Conservation (phyloP, 2,797 vertebrate species). For the Pseudotriccus pelzelni region DNA sequence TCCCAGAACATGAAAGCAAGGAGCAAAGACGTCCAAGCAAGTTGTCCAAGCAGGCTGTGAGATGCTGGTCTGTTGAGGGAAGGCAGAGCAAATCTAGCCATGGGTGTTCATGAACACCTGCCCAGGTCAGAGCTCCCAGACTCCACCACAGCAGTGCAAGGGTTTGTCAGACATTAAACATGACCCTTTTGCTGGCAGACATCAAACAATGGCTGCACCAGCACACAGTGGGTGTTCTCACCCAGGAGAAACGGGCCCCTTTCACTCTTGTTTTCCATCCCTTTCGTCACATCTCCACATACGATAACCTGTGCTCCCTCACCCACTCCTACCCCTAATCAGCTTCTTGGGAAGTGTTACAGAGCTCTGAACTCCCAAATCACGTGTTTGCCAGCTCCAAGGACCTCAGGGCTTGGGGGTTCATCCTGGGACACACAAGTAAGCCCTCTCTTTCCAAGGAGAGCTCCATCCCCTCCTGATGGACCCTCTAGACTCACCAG, state of each 20-base stretch:
- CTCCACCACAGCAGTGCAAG: background rate
- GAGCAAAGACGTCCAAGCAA: background rate
- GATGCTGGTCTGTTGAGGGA: background rate
- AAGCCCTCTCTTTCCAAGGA: background rate
- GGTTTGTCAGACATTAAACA: background rate
- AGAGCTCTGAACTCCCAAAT: background rate
- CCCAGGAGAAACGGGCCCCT: background rate
- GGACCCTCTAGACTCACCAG: background rate
- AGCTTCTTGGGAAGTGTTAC: background rate
- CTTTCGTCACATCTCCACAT: background rate
- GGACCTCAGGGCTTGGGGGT: background rate
- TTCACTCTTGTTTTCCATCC: conserved; percentile 19
- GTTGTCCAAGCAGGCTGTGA: background rate
- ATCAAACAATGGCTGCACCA: background rate
- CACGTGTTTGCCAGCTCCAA: background rate
- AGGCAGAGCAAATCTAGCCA: background rate
- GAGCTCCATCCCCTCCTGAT: background rate
- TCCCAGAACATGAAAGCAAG: background rate
- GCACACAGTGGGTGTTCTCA: background rate
- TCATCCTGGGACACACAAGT: background rate
- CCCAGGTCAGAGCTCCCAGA: background rate
- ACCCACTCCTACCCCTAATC: conserved; percentile 41
- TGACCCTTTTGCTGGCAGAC: background rate
- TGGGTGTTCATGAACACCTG: background rate
- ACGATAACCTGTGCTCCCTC: conserved; percentile 4